Evolutionary conservation across 1,140 invertebrate species (phyloP).

Genomic region (Bombyx mandarina): DNA sequence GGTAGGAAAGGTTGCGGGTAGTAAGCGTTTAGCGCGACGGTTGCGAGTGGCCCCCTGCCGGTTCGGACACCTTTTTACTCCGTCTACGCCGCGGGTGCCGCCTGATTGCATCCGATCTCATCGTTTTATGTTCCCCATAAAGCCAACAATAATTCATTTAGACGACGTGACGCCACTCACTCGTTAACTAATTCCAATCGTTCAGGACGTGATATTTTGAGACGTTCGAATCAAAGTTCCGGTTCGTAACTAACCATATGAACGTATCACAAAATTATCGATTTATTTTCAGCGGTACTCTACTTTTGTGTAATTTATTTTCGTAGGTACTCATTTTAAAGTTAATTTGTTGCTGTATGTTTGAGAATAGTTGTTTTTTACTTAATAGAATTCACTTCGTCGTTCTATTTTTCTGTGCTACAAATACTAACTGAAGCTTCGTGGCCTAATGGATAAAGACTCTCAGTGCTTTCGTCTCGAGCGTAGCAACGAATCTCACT

Average conservation of each 20-base stretch:
- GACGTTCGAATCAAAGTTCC: conserved; percentile 13
- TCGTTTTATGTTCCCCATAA: conserved; percentile 67
- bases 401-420: too few relatives aligned
- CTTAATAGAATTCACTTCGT: too few relatives aligned
- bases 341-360: too few relatives aligned
- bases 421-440: too few relatives aligned
- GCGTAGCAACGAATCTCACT: too few relatives aligned
- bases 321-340: too few relatives aligned
- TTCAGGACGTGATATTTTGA: conserved; percentile 41
- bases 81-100: conserved; percentile 58
- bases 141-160: conserved; percentile 71
- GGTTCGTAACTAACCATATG: background rate
- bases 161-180: conserved; percentile 66
- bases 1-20: conserved; percentile 43
- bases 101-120: conserved; percentile 67
- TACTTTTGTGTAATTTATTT: too few relatives aligned
- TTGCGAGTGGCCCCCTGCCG: conserved; percentile 47
- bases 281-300: too few relatives aligned
- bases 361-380: too few relatives aligned
- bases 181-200: conserved; percentile 58
- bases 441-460: too few relatives aligned
- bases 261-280: too few relatives aligned
- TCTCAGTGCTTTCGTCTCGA: too few relatives aligned
- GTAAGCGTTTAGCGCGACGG: conserved; percentile 54
- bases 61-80: conserved; percentile 60